Base-by-base conservation (phyloP, 23 tunicate species). In the Corella eumyota region DNA sequence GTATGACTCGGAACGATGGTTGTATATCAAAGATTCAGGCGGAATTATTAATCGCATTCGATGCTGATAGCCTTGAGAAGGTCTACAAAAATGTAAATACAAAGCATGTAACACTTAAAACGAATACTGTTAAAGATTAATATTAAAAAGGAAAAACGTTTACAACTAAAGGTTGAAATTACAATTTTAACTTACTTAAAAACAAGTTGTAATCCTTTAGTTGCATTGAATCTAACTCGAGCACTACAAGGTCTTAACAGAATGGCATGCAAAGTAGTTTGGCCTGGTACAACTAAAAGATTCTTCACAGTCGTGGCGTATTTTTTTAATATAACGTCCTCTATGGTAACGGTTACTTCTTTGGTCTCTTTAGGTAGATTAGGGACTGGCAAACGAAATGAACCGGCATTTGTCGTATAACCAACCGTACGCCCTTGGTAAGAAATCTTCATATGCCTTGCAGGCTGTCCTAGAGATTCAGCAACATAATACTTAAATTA, bases 321-420 rank as follows among this genome's bases (percentile, higher is more conserved):
- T n/a, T 72, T 34, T 58, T 70, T 59, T 30, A 70, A 61, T 53
- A 87, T 57, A 61, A 72, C 71, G 66, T 90, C 99, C 38, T 64
- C 56, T 36, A 85, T 37, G 32, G 72, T 72, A 44, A 93, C 53
- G 47, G 86, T 71, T 47, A 93, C 73, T 64, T 78, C 58, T 30
- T 67, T 70, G 5, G 90, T 67, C 26, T 85, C 88, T 50, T 34
- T 23, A n/a, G 93, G 76, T 50, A 93, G 32, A 35, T 85, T 62
- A 3, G 66, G 71, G 23, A 87, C 34, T 4, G 49, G 36, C 1
- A 87, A 27, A 2, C 75, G 79, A 52, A 87, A 87, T 6, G 96
- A 72, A 3, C 96, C 96, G 38, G 88, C 57, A 25, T 51, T 60
- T 13, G 96, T 60, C 23, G 96, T 78, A 72, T 87, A 87, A 34